These are phyloP conservation scores for Cantharis rufa DNA, from an alignment of 2,888 invertebrate species.

Conservation along the genomic window DNA sequence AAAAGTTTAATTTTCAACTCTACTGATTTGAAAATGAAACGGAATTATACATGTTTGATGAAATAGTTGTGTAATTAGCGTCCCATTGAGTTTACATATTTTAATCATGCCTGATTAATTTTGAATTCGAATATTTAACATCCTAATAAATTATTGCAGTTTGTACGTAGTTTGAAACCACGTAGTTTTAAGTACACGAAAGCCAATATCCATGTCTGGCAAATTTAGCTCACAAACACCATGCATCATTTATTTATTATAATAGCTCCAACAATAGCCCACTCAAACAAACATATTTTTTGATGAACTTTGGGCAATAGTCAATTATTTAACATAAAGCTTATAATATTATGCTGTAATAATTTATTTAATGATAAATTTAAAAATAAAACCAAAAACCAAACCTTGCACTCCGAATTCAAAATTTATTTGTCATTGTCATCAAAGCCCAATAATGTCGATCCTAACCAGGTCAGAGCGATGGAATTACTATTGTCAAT, in stretches of 20 bases:
- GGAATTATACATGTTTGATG: conserved; percentile 23
- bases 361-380: too few species aligned
- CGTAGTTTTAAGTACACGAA: conserved; percentile 35
- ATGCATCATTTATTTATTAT: conserved; percentile 22
- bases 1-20: not conserved
- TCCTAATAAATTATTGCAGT: conserved; percentile 44
- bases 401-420: too few species aligned
- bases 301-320: too few species aligned
- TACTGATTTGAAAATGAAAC: conserved; percentile 11
- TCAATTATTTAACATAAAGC: too few species aligned
- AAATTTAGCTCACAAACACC: conserved; percentile 19
- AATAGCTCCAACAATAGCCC: conserved; percentile 22
- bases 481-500: too few species aligned
- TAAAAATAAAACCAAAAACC: too few species aligned
- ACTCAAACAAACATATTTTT: not conserved
- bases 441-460: too few species aligned
- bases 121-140: conserved; percentile 43
- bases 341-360: too few species aligned
- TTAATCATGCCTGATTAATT: conserved; percentile 48
- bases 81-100: conserved; percentile 46
- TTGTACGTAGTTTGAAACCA: conserved; percentile 41
- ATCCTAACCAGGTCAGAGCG: too few species aligned
- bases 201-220: conserved; percentile 28
- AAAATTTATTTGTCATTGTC: too few species aligned
- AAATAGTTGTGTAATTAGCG: conserved; percentile 43